A percentile compares a stretch with the other conserved stretches of the same genome.
phyloP scores from a whole-genome alignment of 1,140 invertebrate species.

The Coenobita brevimanus region DNA sequence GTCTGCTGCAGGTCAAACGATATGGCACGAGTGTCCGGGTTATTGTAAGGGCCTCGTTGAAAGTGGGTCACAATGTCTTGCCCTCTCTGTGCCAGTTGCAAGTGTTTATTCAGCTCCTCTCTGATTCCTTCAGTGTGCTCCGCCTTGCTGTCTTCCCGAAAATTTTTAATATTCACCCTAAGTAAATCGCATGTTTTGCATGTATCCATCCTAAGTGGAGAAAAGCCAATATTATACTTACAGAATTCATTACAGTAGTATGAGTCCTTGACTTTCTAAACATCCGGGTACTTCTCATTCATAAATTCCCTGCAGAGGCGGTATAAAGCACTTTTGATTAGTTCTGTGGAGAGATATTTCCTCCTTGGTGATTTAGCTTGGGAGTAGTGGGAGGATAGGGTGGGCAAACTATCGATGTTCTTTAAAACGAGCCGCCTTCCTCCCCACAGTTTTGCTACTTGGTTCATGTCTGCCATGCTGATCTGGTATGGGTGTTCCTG shows the following conservation, averaged over 20 bases:
- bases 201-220: not conserved
- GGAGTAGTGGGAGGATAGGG: not conserved
- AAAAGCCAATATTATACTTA: not conserved
- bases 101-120: not conserved
- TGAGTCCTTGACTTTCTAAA: not conserved
- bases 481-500: not conserved
- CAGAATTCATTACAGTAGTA: not conserved
- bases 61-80: not conserved
- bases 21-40: not conserved
- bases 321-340: not conserved
- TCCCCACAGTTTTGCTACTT: not conserved
- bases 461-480: not conserved
- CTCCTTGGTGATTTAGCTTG: not conserved
- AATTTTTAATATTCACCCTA: not conserved
- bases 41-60: not conserved
- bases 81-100: not conserved
- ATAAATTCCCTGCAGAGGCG: not conserved
- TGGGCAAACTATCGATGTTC: not conserved
- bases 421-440: not conserved
- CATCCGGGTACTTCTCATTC: not conserved
- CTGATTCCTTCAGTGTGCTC: not conserved
- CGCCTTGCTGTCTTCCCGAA: not conserved
- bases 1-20: conserved; percentile 25
- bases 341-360: not conserved
- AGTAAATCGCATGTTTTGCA: not conserved